Conservation (phyloP, 1,140 invertebrate species). For the Carposina sasakii region DNA sequence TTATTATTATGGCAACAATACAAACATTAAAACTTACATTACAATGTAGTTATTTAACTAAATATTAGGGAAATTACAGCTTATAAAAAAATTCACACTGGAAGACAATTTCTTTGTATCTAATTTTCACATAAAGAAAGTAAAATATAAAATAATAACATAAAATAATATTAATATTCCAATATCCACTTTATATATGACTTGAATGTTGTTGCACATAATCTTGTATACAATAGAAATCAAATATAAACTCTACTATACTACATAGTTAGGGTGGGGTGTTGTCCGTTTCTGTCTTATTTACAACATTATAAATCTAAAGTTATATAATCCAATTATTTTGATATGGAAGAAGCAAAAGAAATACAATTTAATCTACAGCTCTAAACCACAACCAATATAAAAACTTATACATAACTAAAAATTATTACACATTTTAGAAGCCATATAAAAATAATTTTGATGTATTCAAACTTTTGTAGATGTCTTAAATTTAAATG, state of each 20-base stretch:
- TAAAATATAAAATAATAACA: too few relatives aligned
- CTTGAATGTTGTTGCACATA: neutral
- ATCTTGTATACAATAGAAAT: neutral
- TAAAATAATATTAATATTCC: too few relatives aligned
- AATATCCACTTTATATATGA: too few relatives aligned
- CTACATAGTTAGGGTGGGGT: slow-evolving; percentile 62
- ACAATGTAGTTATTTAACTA: too few relatives aligned
- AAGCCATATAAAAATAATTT: neutral
- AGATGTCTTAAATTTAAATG: slow-evolving; percentile 63
- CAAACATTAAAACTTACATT: too few relatives aligned
- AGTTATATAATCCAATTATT: too few relatives aligned
- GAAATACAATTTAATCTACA: slow-evolving; percentile 11
- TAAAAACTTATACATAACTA: slow-evolving; percentile 6
- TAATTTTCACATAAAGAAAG: too few relatives aligned
- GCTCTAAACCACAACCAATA: slow-evolving; percentile 21
- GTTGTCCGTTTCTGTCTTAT: slow-evolving; percentile 57
- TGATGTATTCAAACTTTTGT: slow-evolving; percentile 41
- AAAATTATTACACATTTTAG: neutral
- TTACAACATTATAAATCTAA: slow-evolving; percentile 33
- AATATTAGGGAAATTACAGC: too few relatives aligned
- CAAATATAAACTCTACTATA: slow-evolving; percentile 28
- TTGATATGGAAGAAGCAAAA: too few relatives aligned
- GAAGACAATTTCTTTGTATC: too few relatives aligned
- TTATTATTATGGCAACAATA: too few relatives aligned
- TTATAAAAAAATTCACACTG: too few relatives aligned